Conservation (phyloP, 2,797 vertebrate species). For the Artibeus jamaicensis region DNA sequence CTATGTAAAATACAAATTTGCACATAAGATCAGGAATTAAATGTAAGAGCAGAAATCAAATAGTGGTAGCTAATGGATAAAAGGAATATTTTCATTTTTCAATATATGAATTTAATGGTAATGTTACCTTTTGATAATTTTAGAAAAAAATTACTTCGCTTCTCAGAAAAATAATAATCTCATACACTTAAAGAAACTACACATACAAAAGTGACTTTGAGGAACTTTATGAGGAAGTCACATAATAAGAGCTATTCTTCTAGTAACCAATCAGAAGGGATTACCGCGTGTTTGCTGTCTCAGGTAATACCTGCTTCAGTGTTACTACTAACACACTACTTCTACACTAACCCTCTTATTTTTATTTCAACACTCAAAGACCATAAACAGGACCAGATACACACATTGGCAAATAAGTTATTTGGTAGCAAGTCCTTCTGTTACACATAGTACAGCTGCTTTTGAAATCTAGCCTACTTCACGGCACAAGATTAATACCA, state of each 20-base stretch:
- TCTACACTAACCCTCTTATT: background rate
- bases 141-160: background rate
- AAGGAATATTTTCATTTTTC: background rate
- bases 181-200: background rate
- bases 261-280: background rate
- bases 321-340: background rate
- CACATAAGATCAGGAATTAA: background rate
- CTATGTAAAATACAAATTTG: background rate
- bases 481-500: slow-evolving; percentile 25
- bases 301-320: background rate
- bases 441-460: background rate
- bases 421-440: background rate
- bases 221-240: slow-evolving; percentile 26
- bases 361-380: slow-evolving; percentile 40
- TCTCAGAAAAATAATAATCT: slow-evolving; percentile 30
- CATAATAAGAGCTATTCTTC: background rate
- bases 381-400: background rate
- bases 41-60: slow-evolving; percentile 30
- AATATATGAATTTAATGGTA: slow-evolving; percentile 24
- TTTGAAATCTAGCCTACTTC: slow-evolving; percentile 42
- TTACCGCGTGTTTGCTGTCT: background rate
- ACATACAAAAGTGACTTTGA: background rate
- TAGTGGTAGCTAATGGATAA: background rate
- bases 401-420: slow-evolving; percentile 4
- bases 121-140: background rate